These are phyloP conservation scores for Egretta garzetta DNA, from an alignment of 2,113 vertebrate species.

Conservation along the genomic window DNA sequence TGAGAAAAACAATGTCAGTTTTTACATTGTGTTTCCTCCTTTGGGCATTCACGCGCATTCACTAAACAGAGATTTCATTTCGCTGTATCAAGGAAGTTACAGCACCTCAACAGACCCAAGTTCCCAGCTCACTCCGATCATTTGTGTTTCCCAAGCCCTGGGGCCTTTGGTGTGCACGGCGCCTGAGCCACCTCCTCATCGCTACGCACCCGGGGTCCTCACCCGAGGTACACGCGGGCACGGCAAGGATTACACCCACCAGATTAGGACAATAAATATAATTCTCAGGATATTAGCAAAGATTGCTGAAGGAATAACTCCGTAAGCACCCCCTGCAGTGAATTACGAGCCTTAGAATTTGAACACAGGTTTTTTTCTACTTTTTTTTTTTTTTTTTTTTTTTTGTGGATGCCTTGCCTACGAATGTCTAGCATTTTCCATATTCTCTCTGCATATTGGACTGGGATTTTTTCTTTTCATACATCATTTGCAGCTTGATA, in stretches of 20 bases:
- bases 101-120: neutral
- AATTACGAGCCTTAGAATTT: neutral
- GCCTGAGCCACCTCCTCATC: neutral
- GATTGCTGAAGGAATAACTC: neutral
- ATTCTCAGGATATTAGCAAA: neutral
- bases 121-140: neutral
- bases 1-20: neutral
- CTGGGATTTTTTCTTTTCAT: neutral
- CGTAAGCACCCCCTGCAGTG: rapidly evolving
- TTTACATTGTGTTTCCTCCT: neutral
- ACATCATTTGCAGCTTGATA: neutral
- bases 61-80: neutral
- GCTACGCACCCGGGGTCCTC: neutral
- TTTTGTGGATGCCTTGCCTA: neutral
- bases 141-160: neutral
- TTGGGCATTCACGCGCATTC: neutral
- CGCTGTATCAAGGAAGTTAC: neutral
- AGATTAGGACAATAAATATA: rapidly evolving
- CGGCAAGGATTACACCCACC: neutral
- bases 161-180: neutral
- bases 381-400: rapidly evolving
- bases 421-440: neutral
- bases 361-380: neutral
- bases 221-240: rapidly evolving
- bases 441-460: neutral